A percentile compares a stretch with the other conserved stretches of the same genome.
Conservation (phyloP, 92 coral and sea anemone species). For the Palythoa grandis region DNA sequence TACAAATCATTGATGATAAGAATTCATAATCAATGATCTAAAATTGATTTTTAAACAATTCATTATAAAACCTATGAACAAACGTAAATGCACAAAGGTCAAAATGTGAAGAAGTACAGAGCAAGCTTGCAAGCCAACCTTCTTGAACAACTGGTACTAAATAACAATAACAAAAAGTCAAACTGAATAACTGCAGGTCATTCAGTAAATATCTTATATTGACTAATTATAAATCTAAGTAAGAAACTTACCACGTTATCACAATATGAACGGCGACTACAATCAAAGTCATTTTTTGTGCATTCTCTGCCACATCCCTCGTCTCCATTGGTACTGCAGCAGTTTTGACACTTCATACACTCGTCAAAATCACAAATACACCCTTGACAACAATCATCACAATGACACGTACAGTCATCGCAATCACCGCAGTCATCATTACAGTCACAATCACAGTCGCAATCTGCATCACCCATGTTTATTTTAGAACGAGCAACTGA, state of each 20-base stretch:
- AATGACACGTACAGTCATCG: background rate
- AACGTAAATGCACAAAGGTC: too few relatives aligned
- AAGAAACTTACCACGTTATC: background rate
- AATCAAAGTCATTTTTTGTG: background rate
- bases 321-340: background rate
- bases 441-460: background rate
- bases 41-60: too few relatives aligned
- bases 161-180: too few relatives aligned
- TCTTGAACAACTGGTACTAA: too few relatives aligned
- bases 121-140: too few relatives aligned
- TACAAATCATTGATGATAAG: background rate
- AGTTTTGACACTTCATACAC: background rate
- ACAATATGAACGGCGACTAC: slow-evolving; percentile 15
- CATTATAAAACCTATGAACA: too few relatives aligned
- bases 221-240: background rate
- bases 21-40: background rate
- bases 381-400: slow-evolving; percentile 2
- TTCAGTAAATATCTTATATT: background rate
- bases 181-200: too few relatives aligned
- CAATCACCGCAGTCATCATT: background rate
- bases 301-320: slow-evolving; percentile 11
- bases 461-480: slow-evolving; percentile 17
- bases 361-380: slow-evolving; percentile 25
- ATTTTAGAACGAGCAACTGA: too few relatives aligned
- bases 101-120: too few relatives aligned